phyloP scores from a whole-genome alignment of 2,888 invertebrate species.

The Platycheirus albimanus region DNA sequence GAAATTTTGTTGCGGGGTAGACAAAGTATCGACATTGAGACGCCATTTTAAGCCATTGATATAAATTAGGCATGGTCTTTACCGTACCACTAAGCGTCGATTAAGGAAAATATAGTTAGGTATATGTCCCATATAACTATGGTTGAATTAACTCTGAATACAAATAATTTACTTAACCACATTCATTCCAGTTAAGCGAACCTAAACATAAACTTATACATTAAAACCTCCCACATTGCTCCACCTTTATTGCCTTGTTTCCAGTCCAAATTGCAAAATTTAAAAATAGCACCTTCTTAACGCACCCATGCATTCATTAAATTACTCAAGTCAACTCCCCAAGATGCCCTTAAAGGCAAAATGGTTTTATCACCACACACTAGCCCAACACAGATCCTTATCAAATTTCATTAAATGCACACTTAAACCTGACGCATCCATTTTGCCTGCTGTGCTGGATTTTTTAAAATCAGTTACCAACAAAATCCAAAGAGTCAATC shows the following conservation, averaged over 20 bases:
- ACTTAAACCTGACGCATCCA: conserved; percentile 17
- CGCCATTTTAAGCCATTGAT: too few species aligned
- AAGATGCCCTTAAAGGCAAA: conserved; percentile 4
- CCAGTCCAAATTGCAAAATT: background rate
- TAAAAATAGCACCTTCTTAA: conserved; percentile 5
- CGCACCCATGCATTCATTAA: background rate
- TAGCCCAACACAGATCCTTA: conserved; percentile 30
- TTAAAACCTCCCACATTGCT: background rate
- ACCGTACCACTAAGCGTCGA: too few species aligned
- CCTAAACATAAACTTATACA: background rate
- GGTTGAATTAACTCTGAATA: too few species aligned
- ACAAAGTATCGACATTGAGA: too few species aligned
- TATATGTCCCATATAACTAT: too few species aligned
- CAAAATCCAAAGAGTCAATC: background rate
- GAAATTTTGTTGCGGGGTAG: too few species aligned
- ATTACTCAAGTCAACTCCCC: background rate
- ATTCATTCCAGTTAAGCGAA: too few species aligned
- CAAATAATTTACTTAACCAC: too few species aligned
- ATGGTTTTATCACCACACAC: conserved; percentile 16
- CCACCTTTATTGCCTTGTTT: background rate
- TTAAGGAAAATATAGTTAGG: too few species aligned
- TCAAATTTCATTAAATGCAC: conserved; percentile 45
- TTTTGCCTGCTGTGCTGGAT: conserved; percentile 11
- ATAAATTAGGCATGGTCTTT: too few species aligned
- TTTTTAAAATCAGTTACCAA: conserved; percentile 4